Evolutionary conservation across 1,140 invertebrate genomes (phyloP), one percentile per base, ranked within the genome.

Genomic region (Lepidurus packardi): DNA sequence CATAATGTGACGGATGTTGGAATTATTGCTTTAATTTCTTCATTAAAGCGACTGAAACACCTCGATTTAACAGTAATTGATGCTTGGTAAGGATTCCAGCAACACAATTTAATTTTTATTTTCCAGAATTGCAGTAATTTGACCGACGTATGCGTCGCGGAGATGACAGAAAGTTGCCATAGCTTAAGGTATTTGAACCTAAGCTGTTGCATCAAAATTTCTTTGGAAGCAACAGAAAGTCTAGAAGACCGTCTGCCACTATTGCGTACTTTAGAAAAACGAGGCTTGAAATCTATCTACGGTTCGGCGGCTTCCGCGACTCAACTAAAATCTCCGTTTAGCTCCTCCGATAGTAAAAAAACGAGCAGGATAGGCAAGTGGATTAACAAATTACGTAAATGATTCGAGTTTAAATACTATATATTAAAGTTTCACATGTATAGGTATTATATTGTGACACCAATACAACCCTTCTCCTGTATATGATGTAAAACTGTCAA

Each of bases 31-130:
- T 11, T 42, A 53, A 43, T 77, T 9, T 42, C 24, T 9, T 42
- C 24, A 8, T 42, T 77, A 11, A 77, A 77, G 7, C 87, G 91
- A 81, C 83, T 93, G 11, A 88, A 88, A 73, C 85, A 87, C 78
- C 83, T 92, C 34, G 86, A 91, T 83, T 84, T 92, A 75, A 75
- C 34, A 65, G 53, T 65, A 16, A 65, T 13, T 65, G 8, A 9
- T 21, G 21, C 53, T 65, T 65, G 53, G 16, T 16, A 21, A 65
- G 24, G 85, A 88, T 81, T 34, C 88, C 88, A 85, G 16, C 53
- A 65, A 65, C 21, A 21, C 1, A 7, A 7, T 21, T 65, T n/a
- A 65, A 65, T 65, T 16, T 7, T 65, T 65, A 13, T 65, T 9
- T 65, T 24, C 7, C 43, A 77, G 75, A 47, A 47, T n/a, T 77